Percentiles rank a stretch among this genome's conserved stretches.
phyloP scores from a whole-genome alignment of 1,140 invertebrate species.

The Lepidurus apus region DNA sequence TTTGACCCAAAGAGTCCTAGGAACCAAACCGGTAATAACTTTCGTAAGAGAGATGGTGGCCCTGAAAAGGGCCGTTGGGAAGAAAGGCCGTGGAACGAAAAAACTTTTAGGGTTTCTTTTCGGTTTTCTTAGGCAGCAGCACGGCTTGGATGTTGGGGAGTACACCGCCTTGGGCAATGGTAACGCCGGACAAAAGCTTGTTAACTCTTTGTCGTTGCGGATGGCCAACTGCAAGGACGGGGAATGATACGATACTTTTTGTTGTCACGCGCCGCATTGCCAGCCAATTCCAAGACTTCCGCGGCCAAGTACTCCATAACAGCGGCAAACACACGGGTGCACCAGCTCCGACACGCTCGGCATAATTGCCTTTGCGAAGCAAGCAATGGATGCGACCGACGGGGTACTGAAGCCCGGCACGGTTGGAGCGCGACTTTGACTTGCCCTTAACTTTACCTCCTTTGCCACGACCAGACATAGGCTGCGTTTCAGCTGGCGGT shows the following conservation, averaged over 20 bases:
- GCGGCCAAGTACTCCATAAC: slow-evolving; percentile 54
- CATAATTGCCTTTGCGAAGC: slow-evolving; percentile 44
- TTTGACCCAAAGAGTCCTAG: too few relatives aligned
- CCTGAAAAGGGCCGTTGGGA: too few relatives aligned
- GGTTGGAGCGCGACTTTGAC: too few relatives aligned
- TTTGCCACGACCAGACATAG: slow-evolving; percentile 56
- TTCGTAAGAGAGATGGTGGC: too few relatives aligned
- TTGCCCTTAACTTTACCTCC: slow-evolving; percentile 45
- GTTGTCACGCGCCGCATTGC: slow-evolving; percentile 39
- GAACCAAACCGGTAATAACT: too few relatives aligned
- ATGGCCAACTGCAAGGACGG: slow-evolving; percentile 50
- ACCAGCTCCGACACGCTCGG: slow-evolving; percentile 51
- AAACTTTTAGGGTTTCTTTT: slow-evolving; percentile 56
- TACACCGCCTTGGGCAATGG: too few relatives aligned
- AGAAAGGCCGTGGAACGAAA: slow-evolving; percentile 42
- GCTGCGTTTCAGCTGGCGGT: too few relatives aligned
- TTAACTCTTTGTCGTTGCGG: slow-evolving; percentile 37
- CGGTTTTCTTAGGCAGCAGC: too few relatives aligned
- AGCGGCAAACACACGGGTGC: slow-evolving; percentile 54
- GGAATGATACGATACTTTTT: slow-evolving; percentile 48
- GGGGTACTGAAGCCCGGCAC: too few relatives aligned
- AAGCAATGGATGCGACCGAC: too few relatives aligned
- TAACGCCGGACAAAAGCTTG: too few relatives aligned
- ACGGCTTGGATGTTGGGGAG: too few relatives aligned
- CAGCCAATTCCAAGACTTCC: slow-evolving; percentile 55